These are phyloP conservation scores for Aegotheles bennettii DNA, from an alignment of 2,113 vertebrate genomes.

Conservation along the genomic window DNA sequence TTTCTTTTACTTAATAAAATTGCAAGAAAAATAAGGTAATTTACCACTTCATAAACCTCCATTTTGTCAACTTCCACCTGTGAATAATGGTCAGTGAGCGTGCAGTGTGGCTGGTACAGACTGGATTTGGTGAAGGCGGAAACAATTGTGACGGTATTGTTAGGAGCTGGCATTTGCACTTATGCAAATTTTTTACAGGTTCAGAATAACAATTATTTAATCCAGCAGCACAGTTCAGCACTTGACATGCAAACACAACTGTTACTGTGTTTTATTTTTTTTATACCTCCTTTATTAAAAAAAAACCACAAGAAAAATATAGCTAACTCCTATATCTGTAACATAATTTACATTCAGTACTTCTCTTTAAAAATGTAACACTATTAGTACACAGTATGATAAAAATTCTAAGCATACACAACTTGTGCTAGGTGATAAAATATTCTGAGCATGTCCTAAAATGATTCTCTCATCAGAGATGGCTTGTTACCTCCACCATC, in stretches of 20 bases:
- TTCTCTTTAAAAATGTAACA: slow-evolving; percentile 12
- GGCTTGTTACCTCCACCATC: slow-evolving; percentile 75
- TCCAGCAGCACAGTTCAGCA: slow-evolving; percentile 11
- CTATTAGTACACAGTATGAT: slow-evolving; percentile 36
- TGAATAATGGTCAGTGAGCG: not conserved
- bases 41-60: not conserved
- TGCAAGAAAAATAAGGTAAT: not conserved
- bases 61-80: not conserved
- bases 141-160: slow-evolving; percentile 32
- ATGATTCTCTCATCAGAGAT: slow-evolving; percentile 77
- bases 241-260: slow-evolving; percentile 12
- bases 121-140: not conserved
- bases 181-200: slow-evolving; percentile 61
- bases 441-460: slow-evolving; percentile 76
- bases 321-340: not conserved
- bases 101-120: not conserved
- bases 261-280: not conserved
- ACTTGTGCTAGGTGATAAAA: slow-evolving; percentile 61
- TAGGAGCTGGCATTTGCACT: slow-evolving; percentile 39
- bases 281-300: not conserved
- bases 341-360: not conserved
- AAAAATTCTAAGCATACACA: slow-evolving; percentile 74
- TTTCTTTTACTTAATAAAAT: not conserved
- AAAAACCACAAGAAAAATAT: not conserved
- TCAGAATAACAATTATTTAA: slow-evolving; percentile 62